Conservation (phyloP, 2,888 invertebrate species). For the Carcina quercana region DNA sequence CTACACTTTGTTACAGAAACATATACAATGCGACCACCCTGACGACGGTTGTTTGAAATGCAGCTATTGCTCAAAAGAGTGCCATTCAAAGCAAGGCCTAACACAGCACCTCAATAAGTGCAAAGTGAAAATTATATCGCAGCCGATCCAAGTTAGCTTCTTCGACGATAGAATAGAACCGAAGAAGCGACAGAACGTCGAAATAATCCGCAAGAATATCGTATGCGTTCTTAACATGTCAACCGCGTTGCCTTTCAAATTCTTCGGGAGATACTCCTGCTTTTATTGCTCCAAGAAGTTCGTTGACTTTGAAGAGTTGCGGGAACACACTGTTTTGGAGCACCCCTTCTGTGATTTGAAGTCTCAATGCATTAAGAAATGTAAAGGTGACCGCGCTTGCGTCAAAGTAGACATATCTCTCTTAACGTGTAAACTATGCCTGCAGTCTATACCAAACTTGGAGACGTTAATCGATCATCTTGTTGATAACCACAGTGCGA, state of each 20-base stretch:
- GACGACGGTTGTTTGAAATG: constrained; percentile 40
- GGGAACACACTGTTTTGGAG: constrained; percentile 39
- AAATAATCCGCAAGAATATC: constrained; percentile 53
- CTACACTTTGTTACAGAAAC: constrained; percentile 36
- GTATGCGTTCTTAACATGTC: constrained; percentile 58
- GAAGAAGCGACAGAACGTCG: constrained; percentile 38
- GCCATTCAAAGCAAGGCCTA: constrained; percentile 41
- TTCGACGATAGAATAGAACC: constrained; percentile 24
- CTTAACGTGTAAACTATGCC: constrained; percentile 47
- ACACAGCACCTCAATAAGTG: constrained; percentile 47
- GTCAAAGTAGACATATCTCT: constrained; percentile 51
- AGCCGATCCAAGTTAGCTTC: constrained; percentile 15
- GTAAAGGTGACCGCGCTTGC: constrained; percentile 51
- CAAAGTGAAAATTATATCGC: constrained; percentile 30
- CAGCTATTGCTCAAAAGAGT: constrained; percentile 43
- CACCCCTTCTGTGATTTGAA: constrained; percentile 54
- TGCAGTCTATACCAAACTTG: constrained; percentile 32
- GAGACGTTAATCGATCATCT: constrained; percentile 50
- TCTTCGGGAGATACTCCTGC: constrained; percentile 51
- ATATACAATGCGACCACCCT: constrained; percentile 40
- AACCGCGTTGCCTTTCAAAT: constrained; percentile 56
- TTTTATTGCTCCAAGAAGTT: constrained; percentile 57
- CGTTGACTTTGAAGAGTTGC: constrained; percentile 49
- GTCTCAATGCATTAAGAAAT: constrained; percentile 49
- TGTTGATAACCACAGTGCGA: constrained; percentile 41